Evolutionary conservation across 2,888 invertebrate genomes (phyloP).

Genomic region (Patella ulyssiponensis): DNA sequence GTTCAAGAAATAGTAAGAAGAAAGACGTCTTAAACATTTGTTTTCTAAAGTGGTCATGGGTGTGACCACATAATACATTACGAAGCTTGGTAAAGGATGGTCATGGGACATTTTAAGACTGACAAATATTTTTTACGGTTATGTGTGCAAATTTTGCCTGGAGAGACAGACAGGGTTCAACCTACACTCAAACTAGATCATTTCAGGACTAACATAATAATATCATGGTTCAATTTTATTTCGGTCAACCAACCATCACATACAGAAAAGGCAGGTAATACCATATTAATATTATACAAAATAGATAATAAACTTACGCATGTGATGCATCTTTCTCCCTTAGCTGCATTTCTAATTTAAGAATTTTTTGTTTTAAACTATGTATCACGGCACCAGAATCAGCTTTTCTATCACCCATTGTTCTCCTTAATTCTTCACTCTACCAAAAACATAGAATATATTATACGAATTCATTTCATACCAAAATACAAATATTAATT

Average conservation of each 20-base stretch:
- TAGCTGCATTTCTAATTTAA: slow-evolving; percentile 69
- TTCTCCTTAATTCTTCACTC: slow-evolving; percentile 69
- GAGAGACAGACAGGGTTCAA: too few species aligned
- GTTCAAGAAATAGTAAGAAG: neutral
- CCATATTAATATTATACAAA: neutral
- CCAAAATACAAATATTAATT: too few species aligned
- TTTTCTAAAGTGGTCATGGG: neutral
- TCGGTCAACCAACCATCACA: neutral
- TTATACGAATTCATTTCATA: neutral
- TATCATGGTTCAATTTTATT: too few species aligned
- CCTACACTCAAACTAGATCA: too few species aligned
- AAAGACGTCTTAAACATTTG: neutral
- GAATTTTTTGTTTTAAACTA: slow-evolving; percentile 70
- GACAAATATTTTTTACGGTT: too few species aligned
- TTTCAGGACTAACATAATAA: too few species aligned
- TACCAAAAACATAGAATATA: slow-evolving; percentile 35
- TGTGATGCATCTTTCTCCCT: slow-evolving; percentile 67
- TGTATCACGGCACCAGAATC: slow-evolving; percentile 69
- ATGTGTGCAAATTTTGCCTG: too few species aligned
- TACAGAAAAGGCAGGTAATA: neutral
- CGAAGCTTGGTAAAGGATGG: too few species aligned
- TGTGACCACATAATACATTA: too few species aligned
- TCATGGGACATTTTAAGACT: too few species aligned
- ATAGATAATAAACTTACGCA: slow-evolving; percentile 50
- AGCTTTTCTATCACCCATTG: slow-evolving; percentile 66